Percentiles rank a stretch among this genome's conserved stretches.
Conservation (phyloP, 2,888 invertebrate species). For the Plemyria rubiginata region DNA sequence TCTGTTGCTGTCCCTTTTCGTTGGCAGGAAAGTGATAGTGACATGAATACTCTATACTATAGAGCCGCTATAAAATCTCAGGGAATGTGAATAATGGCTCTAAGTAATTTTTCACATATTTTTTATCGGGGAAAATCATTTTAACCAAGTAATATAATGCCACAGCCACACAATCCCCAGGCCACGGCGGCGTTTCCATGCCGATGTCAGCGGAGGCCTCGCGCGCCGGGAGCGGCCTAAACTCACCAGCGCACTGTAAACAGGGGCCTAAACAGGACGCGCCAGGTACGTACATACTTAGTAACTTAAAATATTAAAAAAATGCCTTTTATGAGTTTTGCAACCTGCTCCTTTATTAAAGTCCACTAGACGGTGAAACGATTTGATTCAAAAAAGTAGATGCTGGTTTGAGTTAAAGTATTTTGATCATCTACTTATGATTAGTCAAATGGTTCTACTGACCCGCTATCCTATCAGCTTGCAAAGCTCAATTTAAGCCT, state of each 20-base stretch:
- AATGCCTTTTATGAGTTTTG: neutral
- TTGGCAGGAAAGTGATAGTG: too few relatives aligned
- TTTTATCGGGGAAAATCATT: neutral
- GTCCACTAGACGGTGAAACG: neutral
- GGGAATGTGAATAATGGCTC: too few relatives aligned
- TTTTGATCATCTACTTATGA: too few relatives aligned
- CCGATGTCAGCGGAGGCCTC: constrained; percentile 82
- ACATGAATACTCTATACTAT: too few relatives aligned
- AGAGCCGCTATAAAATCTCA: too few relatives aligned
- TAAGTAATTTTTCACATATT: neutral
- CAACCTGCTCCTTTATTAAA: neutral
- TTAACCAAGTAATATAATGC: constrained; percentile 13
- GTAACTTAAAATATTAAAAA: neutral
- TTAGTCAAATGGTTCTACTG: too few relatives aligned
- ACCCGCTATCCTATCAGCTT: neutral
- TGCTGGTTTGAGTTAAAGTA: neutral
- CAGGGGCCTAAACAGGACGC: constrained; percentile 75
- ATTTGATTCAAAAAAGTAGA: too few relatives aligned
- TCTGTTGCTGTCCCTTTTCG: too few relatives aligned
- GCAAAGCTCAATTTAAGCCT: neutral
- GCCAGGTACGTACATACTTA: constrained; percentile 67
- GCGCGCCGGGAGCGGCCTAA: constrained; percentile 76
- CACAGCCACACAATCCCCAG: constrained; percentile 74
- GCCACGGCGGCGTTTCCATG: constrained; percentile 74
- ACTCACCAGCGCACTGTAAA: constrained; percentile 79